Percentiles rank a stretch among this genome's conserved stretches.
Evolutionary conservation across 2,888 invertebrate genomes (phyloP).

Genomic region (Brachylomia viminalis): DNA sequence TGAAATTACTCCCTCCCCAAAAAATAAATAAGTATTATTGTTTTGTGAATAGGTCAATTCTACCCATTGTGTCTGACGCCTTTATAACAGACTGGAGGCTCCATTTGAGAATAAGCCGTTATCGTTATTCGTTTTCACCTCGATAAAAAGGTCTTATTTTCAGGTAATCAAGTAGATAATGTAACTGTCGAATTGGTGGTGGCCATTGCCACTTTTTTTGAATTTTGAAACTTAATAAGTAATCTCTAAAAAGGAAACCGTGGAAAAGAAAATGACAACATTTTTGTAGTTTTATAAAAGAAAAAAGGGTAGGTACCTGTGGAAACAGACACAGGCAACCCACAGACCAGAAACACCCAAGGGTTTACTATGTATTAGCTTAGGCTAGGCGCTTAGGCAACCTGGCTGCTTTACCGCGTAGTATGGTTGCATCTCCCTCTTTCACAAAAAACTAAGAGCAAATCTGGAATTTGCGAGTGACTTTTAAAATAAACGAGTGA

Average conservation of each 20-base stretch:
- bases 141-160: conserved; percentile 31
- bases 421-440: not conserved
- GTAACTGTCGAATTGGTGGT: conserved; percentile 1
- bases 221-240: too few species aligned
- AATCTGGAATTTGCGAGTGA: not conserved
- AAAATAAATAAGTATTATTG: conserved; percentile 67
- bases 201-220: not conserved
- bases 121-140: conserved; percentile 23
- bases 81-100: conserved; percentile 73
- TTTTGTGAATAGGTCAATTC: conserved; percentile 77
- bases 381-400: not conserved
- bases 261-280: too few species aligned
- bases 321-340: not conserved
- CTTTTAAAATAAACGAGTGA: not conserved
- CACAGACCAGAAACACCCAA: not conserved
- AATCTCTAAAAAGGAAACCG: not conserved
- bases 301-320: too few species aligned
- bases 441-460: not conserved
- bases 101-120: conserved; percentile 31
- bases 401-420: not conserved
- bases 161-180: conserved; percentile 24
- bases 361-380: not conserved
- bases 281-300: too few species aligned
- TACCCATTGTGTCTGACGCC: conserved; percentile 77
- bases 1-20: conserved; percentile 54